Evolutionary conservation across 2,888 invertebrate species (phyloP), one percentile per base, ranked within the genome.

Genomic region (Cyaniris semiargus): DNA sequence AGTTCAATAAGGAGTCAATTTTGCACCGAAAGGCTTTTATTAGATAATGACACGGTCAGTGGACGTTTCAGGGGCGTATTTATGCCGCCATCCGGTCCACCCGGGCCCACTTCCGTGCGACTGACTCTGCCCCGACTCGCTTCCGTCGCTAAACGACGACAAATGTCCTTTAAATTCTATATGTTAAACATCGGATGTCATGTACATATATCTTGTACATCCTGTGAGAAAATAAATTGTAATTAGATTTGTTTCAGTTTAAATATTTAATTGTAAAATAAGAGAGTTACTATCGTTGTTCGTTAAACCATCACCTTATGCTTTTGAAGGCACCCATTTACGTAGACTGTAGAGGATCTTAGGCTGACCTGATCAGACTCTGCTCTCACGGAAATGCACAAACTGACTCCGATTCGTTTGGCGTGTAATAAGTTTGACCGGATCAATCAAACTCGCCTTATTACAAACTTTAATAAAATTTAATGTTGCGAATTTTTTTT

Each of bases 91-190:
- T 77, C 74, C 75, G 74, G 75, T 48, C 72, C n/a, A 23, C 31
- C 76, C 75, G 70, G 79, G 78, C 38, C 56, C 78, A 76, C 71
- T 79, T 79, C 79, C 79, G 79, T 56, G 75, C 76, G 76, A 75
- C 76, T 78, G 79, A 78, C 71, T 78, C 48, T 78, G 21, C 75
- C 77, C 78, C 78, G 76, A 72, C 72, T 78, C 60, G 78, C 79
- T 77, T 79, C 79, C 79, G 79, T 48, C 31, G 56, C 75, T 77
- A 77, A 77, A 77, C 76, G 76, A 77, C 79, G 76, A 78, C 79
- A 79, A 79, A 78, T 78, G 76, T 78, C 76, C 76, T 75, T 77
- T 66, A 75, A 23, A 70, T 77, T 79, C 75, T 76, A 76, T 74
- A 76, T 78, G 76, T 77, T 75, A 78, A 76, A 78, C 76, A 75